These are phyloP conservation scores for Crocuta crocuta DNA, from an alignment of 2,113 vertebrate species.

Conservation along the genomic window DNA sequence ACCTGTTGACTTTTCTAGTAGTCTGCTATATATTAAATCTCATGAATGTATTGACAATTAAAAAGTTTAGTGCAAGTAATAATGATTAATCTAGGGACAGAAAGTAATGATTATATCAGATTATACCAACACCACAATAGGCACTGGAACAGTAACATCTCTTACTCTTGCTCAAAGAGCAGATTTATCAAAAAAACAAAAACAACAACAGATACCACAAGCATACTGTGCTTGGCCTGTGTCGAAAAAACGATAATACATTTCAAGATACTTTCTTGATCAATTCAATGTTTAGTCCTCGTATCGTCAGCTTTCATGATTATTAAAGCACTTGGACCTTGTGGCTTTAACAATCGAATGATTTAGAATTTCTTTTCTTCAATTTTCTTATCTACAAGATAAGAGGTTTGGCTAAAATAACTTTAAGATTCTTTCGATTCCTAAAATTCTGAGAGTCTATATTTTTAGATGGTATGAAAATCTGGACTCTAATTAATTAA, in stretches of 20 bases:
- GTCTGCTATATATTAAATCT: neutral
- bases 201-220: neutral
- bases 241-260: neutral
- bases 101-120: neutral
- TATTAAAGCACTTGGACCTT: neutral
- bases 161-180: neutral
- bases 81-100: neutral
- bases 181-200: neutral
- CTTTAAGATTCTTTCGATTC: neutral
- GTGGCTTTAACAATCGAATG: neutral
- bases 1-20: neutral
- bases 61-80: neutral
- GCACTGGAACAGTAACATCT: neutral
- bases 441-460: neutral
- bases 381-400: neutral
- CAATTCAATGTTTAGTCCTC: neutral
- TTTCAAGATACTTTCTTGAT: neutral
- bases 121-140: neutral
- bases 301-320: neutral
- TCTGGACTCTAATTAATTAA: neutral
- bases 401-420: neutral
- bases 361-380: neutral
- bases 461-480: neutral
- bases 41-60: neutral
- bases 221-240: accelerated